Evolutionary conservation across 2,797 vertebrate genomes (phyloP).

Genomic region (Pseudomugil gertrudae): DNA sequence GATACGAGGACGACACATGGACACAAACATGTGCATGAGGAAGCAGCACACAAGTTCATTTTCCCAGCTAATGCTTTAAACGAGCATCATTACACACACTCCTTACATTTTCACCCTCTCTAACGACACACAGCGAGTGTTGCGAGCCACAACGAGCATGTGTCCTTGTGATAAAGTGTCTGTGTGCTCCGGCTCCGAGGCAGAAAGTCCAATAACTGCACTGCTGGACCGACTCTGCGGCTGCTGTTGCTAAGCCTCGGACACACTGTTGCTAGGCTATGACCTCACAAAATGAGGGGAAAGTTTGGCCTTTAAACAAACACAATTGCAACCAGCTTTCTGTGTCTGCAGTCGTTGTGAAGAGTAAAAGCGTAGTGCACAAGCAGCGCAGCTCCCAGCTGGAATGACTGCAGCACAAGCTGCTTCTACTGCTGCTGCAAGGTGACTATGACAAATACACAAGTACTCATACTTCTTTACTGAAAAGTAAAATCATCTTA

Average conservation of each 20-base stretch:
- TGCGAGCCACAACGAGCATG: background rate
- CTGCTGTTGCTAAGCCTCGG: constrained; percentile 67
- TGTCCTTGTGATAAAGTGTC: constrained; percentile 21
- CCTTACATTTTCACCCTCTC: background rate
- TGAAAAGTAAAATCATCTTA: background rate
- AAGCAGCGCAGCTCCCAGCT: background rate
- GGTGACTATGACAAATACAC: background rate
- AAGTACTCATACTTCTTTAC: background rate
- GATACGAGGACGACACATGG: background rate
- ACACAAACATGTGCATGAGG: constrained; percentile 1
- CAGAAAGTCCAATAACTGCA: constrained; percentile 54
- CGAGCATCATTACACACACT: background rate
- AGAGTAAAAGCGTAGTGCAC: background rate
- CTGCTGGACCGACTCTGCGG: constrained; percentile 31
- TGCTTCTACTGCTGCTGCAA: background rate
- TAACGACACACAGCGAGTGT: constrained; percentile 6
- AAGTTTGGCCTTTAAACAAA: constrained; percentile 24
- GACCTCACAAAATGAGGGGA: constrained; percentile 32
- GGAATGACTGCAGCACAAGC: background rate
- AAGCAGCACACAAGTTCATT: constrained; percentile 26
- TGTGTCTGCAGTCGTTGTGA: background rate
- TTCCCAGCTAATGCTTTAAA: constrained; percentile 17
- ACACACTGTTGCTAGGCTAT: constrained; percentile 66
- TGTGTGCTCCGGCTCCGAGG: constrained; percentile 18
- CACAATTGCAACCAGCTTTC: constrained; percentile 3